Evolutionary conservation across 92 coral and sea anemone genomes (phyloP).

Genomic region (Epizoanthus scotinus): DNA sequence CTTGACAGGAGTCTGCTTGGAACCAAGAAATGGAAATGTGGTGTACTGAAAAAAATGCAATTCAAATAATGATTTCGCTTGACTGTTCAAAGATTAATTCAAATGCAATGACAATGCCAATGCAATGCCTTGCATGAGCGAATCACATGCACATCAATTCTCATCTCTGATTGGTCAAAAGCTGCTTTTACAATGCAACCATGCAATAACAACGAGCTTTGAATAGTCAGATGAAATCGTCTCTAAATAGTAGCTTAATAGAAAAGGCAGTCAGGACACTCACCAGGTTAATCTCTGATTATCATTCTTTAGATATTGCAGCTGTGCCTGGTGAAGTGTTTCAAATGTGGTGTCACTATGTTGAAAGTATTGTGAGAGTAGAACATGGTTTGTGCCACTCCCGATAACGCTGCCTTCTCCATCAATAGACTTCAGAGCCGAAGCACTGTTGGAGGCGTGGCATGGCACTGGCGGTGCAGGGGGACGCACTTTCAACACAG

Average conservation of each 20-base stretch:
- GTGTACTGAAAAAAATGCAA: slow-evolving; percentile 49
- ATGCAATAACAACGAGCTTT: too few relatives aligned
- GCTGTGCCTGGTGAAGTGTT: slow-evolving; percentile 63
- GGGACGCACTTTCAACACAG: slow-evolving; percentile 70
- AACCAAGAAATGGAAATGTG: slow-evolving; percentile 76
- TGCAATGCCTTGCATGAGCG: too few relatives aligned
- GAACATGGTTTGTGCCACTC: slow-evolving; percentile 75
- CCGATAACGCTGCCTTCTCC: slow-evolving; percentile 84
- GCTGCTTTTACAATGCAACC: too few relatives aligned
- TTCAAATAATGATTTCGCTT: background rate
- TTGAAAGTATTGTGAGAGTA: slow-evolving; percentile 79
- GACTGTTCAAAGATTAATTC: too few relatives aligned
- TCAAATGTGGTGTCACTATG: slow-evolving; percentile 71
- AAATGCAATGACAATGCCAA: too few relatives aligned
- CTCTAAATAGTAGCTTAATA: background rate
- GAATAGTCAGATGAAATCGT: too few relatives aligned
- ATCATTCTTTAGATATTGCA: slow-evolving; percentile 65
- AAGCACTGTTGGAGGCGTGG: slow-evolving; percentile 70
- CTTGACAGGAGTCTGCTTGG: slow-evolving; percentile 78
- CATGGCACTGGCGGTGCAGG: slow-evolving; percentile 82
- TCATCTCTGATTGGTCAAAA: too few relatives aligned
- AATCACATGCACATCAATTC: too few relatives aligned
- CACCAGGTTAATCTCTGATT: slow-evolving; percentile 43
- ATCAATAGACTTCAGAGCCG: slow-evolving; percentile 87
- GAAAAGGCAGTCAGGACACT: background rate